A percentile compares a stretch with the other conserved stretches of the same genome.
Evolutionary conservation across 1,140 invertebrate species (phyloP).

Genomic region (Drosophila serrata): DNA sequence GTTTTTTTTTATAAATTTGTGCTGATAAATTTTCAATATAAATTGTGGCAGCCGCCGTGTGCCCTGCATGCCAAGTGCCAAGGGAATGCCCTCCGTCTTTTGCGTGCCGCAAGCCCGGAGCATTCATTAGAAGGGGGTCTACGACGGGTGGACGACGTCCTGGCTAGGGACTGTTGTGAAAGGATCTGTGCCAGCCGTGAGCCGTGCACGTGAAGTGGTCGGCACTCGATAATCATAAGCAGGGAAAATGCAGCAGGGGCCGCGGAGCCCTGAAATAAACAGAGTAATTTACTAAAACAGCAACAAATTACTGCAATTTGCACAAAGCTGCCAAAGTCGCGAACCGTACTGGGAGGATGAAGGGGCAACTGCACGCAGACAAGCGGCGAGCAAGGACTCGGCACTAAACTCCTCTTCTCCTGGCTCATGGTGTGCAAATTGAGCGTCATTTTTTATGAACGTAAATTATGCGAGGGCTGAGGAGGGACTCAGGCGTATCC

Average conservation of each 20-base stretch:
- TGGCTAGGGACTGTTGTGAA: conserved; percentile 1
- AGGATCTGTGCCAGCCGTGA: conserved; percentile 44
- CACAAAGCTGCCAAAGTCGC: conserved; percentile 75
- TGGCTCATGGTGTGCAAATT: conserved; percentile 69
- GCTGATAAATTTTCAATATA: conserved; percentile 82
- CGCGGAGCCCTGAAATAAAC: conserved; percentile 61
- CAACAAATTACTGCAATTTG: conserved; percentile 83
- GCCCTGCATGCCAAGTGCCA: conserved; percentile 61
- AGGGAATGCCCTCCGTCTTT: conserved; percentile 30
- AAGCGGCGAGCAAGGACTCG: conserved; percentile 23
- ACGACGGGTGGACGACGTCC: not conserved
- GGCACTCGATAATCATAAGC: conserved; percentile 76
- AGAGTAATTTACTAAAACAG: conserved; percentile 83
- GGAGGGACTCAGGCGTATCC: conserved; percentile 5
- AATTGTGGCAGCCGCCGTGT: conserved; percentile 55
- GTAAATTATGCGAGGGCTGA: conserved; percentile 71
- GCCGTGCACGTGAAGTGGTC: conserved; percentile 52
- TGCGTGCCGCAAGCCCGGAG: conserved; percentile 53
- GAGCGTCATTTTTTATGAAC: conserved; percentile 76
- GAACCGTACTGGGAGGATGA: conserved; percentile 25
- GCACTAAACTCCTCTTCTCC: conserved; percentile 27
- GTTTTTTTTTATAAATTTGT: conserved; percentile 73
- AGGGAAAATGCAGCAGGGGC: conserved; percentile 40
- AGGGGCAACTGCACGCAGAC: conserved; percentile 26
- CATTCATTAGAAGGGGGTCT: conserved; percentile 38